A percentile compares a stretch with the other conserved stretches of the same genome.
Conservation (phyloP, 2,888 invertebrate species). For the Alsophila aescularia region DNA sequence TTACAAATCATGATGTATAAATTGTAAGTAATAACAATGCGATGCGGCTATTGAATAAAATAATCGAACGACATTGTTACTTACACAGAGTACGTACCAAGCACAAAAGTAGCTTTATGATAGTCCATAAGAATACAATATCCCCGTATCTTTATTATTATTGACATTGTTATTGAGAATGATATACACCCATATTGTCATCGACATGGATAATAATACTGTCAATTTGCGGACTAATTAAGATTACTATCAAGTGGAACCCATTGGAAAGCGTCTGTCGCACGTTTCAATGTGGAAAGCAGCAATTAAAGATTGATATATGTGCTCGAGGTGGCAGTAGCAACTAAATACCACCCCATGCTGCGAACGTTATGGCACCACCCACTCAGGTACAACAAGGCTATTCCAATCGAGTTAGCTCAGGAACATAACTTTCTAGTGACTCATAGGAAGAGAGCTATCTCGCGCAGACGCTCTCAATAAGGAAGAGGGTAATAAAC, state of each 20-base stretch:
- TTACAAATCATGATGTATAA: not conserved
- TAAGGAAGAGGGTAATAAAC: constrained; percentile 84
- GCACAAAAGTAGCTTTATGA: constrained; percentile 23
- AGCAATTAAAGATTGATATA: constrained; percentile 11
- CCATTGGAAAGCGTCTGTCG: not conserved
- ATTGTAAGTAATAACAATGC: constrained; percentile 27
- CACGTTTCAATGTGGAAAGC: constrained; percentile 13
- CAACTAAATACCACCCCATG: constrained; percentile 37
- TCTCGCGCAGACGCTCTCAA: constrained; percentile 82
- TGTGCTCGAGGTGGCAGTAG: constrained; percentile 16
- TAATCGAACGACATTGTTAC: constrained; percentile 16
- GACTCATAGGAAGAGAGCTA: constrained; percentile 84
- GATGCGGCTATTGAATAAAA: constrained; percentile 52
- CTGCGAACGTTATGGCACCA: constrained; percentile 39
- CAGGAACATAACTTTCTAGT: constrained; percentile 82
- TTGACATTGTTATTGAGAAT: constrained; percentile 27
- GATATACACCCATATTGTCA: too few relatives aligned
- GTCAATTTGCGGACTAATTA: constrained; percentile 8
- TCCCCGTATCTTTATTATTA: constrained; percentile 38
- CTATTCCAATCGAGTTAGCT: constrained; percentile 75
- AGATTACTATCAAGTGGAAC: constrained; percentile 5
- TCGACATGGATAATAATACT: constrained; percentile 18
- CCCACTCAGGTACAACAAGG: constrained; percentile 47
- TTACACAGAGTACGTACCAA: not conserved
- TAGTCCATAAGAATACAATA: constrained; percentile 39